A percentile compares a stretch with the other conserved stretches of the same genome.
Conservation (phyloP, 2,888 invertebrate species). For the Perizoma affinitatum region DNA sequence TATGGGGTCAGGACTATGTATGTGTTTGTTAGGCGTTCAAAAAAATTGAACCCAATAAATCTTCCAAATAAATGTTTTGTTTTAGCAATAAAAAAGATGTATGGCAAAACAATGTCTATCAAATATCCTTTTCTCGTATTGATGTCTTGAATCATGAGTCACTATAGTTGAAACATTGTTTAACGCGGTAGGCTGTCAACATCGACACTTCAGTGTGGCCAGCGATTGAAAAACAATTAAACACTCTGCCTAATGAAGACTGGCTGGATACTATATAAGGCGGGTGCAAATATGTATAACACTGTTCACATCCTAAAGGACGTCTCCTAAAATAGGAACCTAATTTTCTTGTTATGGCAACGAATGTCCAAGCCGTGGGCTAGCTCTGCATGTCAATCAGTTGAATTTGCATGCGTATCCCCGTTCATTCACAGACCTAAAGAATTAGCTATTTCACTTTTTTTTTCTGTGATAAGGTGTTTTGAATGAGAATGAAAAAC, state of each 20-base stretch:
- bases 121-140: no score
- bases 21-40: no score
- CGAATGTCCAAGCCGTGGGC: slow-evolving; percentile 9
- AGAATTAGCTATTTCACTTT: neutral
- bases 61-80: no score
- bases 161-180: no score
- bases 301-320: neutral
- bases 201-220: neutral
- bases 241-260: slow-evolving; percentile 10
- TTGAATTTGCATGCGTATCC: slow-evolving; percentile 1
- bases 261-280: slow-evolving; percentile 8
- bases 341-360: slow-evolving; percentile 10
- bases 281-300: slow-evolving; percentile 16
- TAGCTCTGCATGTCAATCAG: slow-evolving; percentile 5
- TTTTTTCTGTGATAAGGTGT: no score
- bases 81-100: no score
- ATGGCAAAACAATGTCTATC: no score
- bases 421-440: neutral
- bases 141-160: no score
- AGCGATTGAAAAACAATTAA: slow-evolving; percentile 7
- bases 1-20: no score
- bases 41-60: no score
- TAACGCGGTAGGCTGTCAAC: no score
- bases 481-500: no score
- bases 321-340: slow-evolving; percentile 11